Percentiles rank a stretch among this genome's conserved stretches.
phyloP scores from a whole-genome alignment of 1,140 invertebrate genomes.

The Triops longicaudatus region DNA sequence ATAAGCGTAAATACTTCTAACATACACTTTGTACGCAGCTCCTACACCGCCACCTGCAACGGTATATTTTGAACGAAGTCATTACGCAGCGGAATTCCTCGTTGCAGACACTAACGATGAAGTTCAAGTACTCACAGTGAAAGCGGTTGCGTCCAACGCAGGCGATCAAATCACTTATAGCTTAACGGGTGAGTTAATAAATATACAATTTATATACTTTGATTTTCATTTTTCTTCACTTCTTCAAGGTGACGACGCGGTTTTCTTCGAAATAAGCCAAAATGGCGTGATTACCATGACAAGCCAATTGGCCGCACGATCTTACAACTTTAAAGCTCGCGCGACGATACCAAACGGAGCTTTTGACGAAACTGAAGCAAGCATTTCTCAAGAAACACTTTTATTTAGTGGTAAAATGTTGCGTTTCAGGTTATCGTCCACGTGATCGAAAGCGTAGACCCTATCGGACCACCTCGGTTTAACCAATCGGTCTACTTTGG shows the following conservation, averaged over 20 bases:
- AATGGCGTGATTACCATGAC: background rate
- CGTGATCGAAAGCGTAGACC: background rate
- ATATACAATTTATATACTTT: no score
- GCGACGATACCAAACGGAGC: background rate
- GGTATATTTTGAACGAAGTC: constrained; percentile 8
- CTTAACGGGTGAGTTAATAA: background rate
- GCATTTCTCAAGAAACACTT: background rate
- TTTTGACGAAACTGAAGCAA: background rate
- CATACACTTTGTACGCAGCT: background rate
- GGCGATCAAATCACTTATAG: background rate
- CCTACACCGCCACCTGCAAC: background rate
- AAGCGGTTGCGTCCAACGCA: background rate
- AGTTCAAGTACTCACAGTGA: background rate
- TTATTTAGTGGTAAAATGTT: background rate
- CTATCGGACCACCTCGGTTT: background rate
- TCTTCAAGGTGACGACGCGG: background rate
- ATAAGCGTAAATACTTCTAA: no score
- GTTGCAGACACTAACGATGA: background rate
- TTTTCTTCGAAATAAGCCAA: background rate
- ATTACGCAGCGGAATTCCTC: constrained; percentile 17
- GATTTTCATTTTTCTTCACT: background rate
- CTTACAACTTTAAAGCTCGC: background rate
- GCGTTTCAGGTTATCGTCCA: background rate
- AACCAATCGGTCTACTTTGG: background rate
- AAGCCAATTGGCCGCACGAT: background rate